Conservation (phyloP, 2,113 vertebrate genomes). For the Pipa parva region DNA sequence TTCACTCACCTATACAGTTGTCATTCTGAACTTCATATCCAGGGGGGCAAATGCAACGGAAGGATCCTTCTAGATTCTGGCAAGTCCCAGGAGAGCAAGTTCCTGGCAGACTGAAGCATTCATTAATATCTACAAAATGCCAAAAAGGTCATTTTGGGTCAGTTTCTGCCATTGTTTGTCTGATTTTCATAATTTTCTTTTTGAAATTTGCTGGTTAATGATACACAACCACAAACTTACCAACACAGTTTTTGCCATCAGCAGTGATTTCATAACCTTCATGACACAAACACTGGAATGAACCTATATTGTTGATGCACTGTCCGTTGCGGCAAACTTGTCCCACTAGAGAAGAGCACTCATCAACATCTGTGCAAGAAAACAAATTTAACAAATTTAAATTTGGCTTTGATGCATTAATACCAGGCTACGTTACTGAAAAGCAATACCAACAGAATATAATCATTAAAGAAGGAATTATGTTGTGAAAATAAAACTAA, state of each 20-base stretch:
- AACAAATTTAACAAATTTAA: no score
- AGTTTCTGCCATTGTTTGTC: background rate
- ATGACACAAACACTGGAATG: slow-evolving; percentile 87
- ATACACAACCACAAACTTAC: slow-evolving; percentile 56
- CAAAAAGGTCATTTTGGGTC: background rate
- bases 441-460: no score
- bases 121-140: slow-evolving; percentile 78
- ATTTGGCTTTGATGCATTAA: no score
- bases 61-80: slow-evolving; percentile 89
- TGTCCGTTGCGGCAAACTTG: slow-evolving; percentile 86
- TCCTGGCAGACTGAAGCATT: slow-evolving; percentile 78
- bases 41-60: slow-evolving; percentile 86
- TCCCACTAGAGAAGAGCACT: slow-evolving; percentile 76
- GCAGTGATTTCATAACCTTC: slow-evolving; percentile 86
- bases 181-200: no score
- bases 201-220: background rate
- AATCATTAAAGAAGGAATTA: no score
- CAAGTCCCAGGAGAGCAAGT: slow-evolving; percentile 88
- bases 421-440: no score
- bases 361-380: slow-evolving; percentile 73
- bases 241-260: slow-evolving; percentile 85
- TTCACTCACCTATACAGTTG: slow-evolving; percentile 81
- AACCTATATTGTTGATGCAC: slow-evolving; percentile 84
- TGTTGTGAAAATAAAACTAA: no score
- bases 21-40: slow-evolving; percentile 89